Percentiles rank a stretch among this genome's conserved stretches.
These are phyloP conservation scores for Melanargia galathea DNA, from an alignment of 2,888 invertebrate species.

Conservation along the genomic window DNA sequence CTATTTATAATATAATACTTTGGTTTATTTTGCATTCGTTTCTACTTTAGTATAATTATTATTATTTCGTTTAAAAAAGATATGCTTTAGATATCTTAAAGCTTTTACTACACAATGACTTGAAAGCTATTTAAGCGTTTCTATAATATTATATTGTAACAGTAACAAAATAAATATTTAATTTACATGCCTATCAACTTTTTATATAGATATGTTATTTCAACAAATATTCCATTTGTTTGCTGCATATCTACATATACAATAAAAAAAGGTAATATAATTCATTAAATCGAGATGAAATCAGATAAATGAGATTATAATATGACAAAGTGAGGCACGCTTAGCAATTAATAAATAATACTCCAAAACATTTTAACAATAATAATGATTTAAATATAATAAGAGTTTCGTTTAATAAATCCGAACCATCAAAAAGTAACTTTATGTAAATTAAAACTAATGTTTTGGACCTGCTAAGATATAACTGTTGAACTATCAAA, in stretches of 20 bases:
- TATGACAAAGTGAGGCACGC: too few species aligned
- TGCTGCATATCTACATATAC: neutral
- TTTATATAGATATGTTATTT: neutral
- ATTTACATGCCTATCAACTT: conserved; percentile 20
- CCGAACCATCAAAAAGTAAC: too few species aligned
- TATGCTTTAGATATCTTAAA: conserved; percentile 23
- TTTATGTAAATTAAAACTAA: neutral
- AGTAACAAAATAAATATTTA: conserved; percentile 36
- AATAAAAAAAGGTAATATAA: neutral
- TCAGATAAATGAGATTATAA: too few species aligned
- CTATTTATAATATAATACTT: conserved; percentile 26
- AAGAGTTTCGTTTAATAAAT: too few species aligned
- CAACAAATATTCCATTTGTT: neutral
- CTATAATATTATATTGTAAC: conserved; percentile 27
- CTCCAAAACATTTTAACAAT: neutral
- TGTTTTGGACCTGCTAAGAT: neutral
- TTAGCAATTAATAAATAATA: too few species aligned
- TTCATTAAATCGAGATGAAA: too few species aligned
- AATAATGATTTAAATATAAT: neutral
- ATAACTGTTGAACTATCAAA: neutral
- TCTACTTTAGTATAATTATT: neutral
- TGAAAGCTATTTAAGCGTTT: conserved; percentile 30
- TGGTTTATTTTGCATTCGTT: conserved; percentile 14
- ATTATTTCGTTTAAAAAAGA: conserved; percentile 12
- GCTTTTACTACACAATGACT: conserved; percentile 17